Evolutionary conservation across 2,888 invertebrate species (phyloP).

Genomic region (Nysson spinosus): DNA sequence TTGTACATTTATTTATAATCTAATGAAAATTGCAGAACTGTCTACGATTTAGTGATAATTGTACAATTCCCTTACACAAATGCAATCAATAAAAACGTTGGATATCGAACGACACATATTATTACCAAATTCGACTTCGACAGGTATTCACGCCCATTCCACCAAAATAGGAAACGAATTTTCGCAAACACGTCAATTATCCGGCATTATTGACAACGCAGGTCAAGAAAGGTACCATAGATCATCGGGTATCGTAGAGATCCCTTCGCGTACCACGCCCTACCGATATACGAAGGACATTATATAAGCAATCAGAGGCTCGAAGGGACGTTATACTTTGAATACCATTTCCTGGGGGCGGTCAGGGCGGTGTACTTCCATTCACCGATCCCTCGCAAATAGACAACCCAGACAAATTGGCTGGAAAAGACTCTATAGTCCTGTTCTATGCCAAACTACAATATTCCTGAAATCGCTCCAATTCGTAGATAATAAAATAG

Average conservation of each 20-base stretch:
- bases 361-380: constrained; percentile 55
- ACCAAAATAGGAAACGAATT: constrained; percentile 12
- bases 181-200: constrained; percentile 20
- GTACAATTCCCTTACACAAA: no score
- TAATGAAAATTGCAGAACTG: no score
- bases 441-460: no score
- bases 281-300: constrained; percentile 62
- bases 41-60: no score
- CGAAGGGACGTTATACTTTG: constrained; percentile 62
- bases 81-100: no score
- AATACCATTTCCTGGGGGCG: constrained; percentile 63
- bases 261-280: constrained; percentile 55
- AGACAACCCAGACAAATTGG: constrained; percentile 66
- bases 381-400: constrained; percentile 53
- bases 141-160: no score
- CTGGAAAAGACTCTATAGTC: constrained; percentile 59
- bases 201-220: background rate
- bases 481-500: no score
- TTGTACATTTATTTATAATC: no score
- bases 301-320: constrained; percentile 53
- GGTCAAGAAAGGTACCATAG: constrained; percentile 20
- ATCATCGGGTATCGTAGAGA: constrained; percentile 31
- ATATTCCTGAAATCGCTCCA: no score
- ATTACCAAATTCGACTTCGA: constrained; percentile 1
- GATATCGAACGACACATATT: no score